Base-by-base conservation (phyloP, 1,140 invertebrate genomes). In the Pararge aegeria region DNA sequence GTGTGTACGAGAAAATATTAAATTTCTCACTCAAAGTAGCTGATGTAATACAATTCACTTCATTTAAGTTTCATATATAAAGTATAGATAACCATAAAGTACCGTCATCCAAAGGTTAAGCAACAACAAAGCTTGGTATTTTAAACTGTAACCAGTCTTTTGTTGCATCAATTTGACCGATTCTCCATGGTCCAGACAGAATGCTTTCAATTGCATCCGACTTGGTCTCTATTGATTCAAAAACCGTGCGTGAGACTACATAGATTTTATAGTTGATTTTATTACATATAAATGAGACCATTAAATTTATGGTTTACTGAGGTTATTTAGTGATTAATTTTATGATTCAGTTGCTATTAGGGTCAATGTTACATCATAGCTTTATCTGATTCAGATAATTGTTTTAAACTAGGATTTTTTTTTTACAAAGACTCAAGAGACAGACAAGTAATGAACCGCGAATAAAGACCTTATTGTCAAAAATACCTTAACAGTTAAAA, bases 281-380 rank as follows among this genome's bases (percentile, higher is more conserved):
- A 88, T 85, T 80, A 80, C 70, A 68, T 80, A 73, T 83, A 88
- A 86, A 86, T 85, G 81, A 86, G 80, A 74, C 78, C 71, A 80
- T 86, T 83, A 84, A 77, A 77, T 80, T 84, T 81, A 88, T 84
- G 73, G 77, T 80, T 74, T 18, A 65, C 59, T 66, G 71, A 61
- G 12, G 48, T 59, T 63, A 66, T 70, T 68, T 48, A 38, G 53
- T 78, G 77, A 81, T 85, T 82, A 76, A 75, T 52, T 83, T 86
- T 82, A 86, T 70, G 78, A 79, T 66, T 54, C 61, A 77, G 40
- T 55, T 60, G 24, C 15, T 21, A 55, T 50, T 54, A 40, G 54
- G 55, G 50, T 42, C 20, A 51, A 15, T 40, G 27, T 53, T 37
- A 55, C 27, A 55, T 44, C 24, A 48, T 18, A 19, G 16, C 18